Evolutionary conservation across 2,888 invertebrate genomes (phyloP).

Genomic region (Pelosia muscerda): DNA sequence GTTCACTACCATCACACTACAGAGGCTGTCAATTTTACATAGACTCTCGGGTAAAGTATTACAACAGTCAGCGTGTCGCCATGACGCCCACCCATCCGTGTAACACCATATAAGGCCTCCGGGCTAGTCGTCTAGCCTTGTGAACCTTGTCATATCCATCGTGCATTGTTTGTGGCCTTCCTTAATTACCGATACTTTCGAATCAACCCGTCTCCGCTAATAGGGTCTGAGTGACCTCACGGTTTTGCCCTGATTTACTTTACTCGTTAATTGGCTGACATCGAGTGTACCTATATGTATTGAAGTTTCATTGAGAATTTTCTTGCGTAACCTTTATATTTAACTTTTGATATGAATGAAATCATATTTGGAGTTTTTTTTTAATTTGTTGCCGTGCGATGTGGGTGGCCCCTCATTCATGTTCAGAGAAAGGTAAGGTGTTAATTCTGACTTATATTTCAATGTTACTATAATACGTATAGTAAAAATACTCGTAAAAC

Average conservation of each 20-base stretch:
- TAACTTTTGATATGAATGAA: conserved; percentile 37
- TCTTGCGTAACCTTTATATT: conserved; percentile 42
- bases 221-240: conserved; percentile 65
- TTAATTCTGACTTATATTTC: not conserved
- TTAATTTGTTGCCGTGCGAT: conserved; percentile 1
- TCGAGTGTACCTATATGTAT: conserved; percentile 46
- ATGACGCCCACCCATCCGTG: conserved; percentile 50
- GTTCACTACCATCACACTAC: no score
- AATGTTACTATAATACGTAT: not conserved
- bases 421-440: conserved; percentile 8
- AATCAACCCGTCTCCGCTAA: conserved; percentile 66
- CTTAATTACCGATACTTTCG: conserved; percentile 71
- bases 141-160: conserved; percentile 55
- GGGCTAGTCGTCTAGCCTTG: conserved; percentile 55
- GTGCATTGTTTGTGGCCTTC: conserved; percentile 66
- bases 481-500: not conserved
- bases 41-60: conserved; percentile 24
- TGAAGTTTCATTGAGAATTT: conserved; percentile 55
- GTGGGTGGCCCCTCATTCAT: conserved; percentile 21
- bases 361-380: conserved; percentile 16
- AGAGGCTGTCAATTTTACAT: no score
- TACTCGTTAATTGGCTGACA: conserved; percentile 64
- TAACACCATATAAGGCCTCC: conserved; percentile 54
- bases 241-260: conserved; percentile 68
- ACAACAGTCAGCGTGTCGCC: conserved; percentile 63